phyloP scores from a whole-genome alignment of 2,113 vertebrate genomes.

The Bucco capensis region DNA sequence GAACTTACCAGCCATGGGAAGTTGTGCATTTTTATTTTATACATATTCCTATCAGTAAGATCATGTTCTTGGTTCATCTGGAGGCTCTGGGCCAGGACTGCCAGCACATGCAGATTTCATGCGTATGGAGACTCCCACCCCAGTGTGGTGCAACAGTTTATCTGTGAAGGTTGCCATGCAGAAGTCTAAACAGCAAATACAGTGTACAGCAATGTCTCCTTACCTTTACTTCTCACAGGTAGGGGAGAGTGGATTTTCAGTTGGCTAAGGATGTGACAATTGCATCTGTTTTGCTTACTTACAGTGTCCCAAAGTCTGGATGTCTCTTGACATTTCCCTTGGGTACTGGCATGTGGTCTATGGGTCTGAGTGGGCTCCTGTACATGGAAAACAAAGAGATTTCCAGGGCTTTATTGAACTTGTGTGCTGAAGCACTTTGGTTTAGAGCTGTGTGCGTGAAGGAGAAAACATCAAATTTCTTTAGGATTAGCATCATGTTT shows the following conservation, averaged over 20 bases:
- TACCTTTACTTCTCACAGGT: background rate
- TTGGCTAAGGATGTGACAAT: background rate
- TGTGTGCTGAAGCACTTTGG: background rate
- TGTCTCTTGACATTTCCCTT: background rate
- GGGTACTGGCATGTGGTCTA: background rate
- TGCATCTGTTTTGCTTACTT: background rate
- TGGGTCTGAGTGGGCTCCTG: background rate
- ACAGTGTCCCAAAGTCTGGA: background rate
- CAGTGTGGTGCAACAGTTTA: background rate
- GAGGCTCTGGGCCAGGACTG: background rate
- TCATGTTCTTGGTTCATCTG: background rate
- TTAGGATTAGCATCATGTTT: background rate
- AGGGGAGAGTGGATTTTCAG: background rate
- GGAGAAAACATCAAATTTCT: background rate
- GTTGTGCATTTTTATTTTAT: background rate
- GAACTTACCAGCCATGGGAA: background rate
- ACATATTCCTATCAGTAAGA: background rate
- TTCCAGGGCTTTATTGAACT: background rate
- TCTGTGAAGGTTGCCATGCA: rapidly evolving
- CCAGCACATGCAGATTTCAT: background rate
- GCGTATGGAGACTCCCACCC: background rate
- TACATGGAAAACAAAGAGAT: background rate
- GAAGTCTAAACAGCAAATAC: background rate
- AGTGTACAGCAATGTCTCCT: rapidly evolving
- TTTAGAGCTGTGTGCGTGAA: background rate